Percentiles rank a stretch among this genome's conserved stretches.
These are phyloP conservation scores for Okamejei kenojei DNA, from an alignment of 2,797 vertebrate species.

Conservation along the genomic window DNA sequence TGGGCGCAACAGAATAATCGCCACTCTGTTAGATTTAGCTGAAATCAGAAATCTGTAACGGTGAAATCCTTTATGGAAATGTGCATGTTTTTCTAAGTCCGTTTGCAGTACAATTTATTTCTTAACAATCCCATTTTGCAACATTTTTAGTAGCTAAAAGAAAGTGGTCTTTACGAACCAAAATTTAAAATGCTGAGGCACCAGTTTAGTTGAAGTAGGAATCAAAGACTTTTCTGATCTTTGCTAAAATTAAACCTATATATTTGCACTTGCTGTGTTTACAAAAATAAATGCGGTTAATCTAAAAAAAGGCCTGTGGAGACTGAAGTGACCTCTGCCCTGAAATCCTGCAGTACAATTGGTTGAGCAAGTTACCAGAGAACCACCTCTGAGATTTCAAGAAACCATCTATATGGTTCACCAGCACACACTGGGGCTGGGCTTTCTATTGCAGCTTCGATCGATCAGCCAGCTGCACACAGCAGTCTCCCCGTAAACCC, in stretches of 20 bases:
- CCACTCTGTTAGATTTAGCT: not conserved
- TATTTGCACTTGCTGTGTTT: constrained; percentile 11
- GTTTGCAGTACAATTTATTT: constrained; percentile 2
- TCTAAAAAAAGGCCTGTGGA: constrained; percentile 21
- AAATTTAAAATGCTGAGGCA: constrained; percentile 27
- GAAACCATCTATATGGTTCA: constrained; percentile 26
- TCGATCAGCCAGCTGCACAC: not conserved
- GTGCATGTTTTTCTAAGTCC: not conserved
- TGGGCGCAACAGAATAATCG: not conserved
- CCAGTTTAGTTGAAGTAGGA: constrained; percentile 18
- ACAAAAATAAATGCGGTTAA: constrained; percentile 35
- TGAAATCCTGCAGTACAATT: constrained; percentile 33
- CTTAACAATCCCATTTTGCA: constrained; percentile 10
- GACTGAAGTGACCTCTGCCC: constrained; percentile 31
- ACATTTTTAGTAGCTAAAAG: constrained; percentile 7
- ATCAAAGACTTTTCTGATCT: constrained; percentile 14
- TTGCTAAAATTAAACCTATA: constrained; percentile 32
- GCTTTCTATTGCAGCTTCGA: constrained; percentile 26
- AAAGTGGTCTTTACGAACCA: not conserved
- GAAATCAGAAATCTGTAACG: not conserved
- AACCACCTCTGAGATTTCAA: constrained; percentile 20
- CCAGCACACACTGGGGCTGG: not conserved
- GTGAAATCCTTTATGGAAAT: not conserved
- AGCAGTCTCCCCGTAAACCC: not conserved
- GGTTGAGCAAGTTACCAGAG: constrained; percentile 11